phyloP scores from a whole-genome alignment of 1,140 invertebrate genomes.

The Ceratina japonica region DNA sequence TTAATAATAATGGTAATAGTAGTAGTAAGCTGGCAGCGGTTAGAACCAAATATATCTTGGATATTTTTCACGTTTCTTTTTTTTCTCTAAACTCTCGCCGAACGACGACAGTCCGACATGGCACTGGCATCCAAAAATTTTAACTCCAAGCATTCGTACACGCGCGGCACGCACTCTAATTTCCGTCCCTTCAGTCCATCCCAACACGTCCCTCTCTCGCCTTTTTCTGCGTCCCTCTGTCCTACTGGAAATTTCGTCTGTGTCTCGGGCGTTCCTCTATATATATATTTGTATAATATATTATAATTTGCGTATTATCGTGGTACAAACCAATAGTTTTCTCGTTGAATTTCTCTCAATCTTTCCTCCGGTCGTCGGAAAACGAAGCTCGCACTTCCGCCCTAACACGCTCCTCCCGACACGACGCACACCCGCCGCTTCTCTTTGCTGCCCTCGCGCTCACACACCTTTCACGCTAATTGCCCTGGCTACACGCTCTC shows the following conservation, averaged over 20 bases:
- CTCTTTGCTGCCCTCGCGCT: constrained; percentile 4
- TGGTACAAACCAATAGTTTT: constrained; percentile 52
- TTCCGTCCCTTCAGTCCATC: constrained; percentile 8
- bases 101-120: constrained; percentile 76
- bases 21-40: constrained; percentile 77
- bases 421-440: not conserved
- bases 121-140: constrained; percentile 70
- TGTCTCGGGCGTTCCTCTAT: constrained; percentile 9
- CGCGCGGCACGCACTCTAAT: constrained; percentile 57
- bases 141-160: constrained; percentile 63
- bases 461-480: constrained; percentile 14
- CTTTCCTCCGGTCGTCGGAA: not conserved
- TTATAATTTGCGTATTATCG: constrained; percentile 24
- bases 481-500: constrained; percentile 13
- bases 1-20: constrained; percentile 74
- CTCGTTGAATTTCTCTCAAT: constrained; percentile 27
- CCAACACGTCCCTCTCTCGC: constrained; percentile 33
- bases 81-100: constrained; percentile 64
- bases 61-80: constrained; percentile 17
- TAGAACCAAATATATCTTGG: constrained; percentile 74
- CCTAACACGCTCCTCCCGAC: constrained; percentile 16
- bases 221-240: constrained; percentile 44
- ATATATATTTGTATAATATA: constrained; percentile 3
- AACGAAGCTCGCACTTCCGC: not conserved
- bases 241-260: constrained; percentile 19